Conservation (phyloP, 2,888 invertebrate genomes). For the Cerceris ruficornis region DNA sequence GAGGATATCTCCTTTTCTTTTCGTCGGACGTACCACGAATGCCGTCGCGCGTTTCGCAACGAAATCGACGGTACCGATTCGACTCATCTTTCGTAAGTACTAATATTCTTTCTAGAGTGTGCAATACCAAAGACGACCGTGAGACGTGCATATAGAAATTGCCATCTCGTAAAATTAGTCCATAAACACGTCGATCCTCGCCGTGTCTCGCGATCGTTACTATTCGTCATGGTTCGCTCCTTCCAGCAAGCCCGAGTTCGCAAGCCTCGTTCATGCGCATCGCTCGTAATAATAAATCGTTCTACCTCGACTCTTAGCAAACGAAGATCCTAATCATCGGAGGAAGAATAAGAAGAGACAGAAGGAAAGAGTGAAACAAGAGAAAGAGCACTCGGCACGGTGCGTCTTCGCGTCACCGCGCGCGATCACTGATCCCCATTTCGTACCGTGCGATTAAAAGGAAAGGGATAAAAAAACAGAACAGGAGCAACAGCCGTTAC, state of each 20-base stretch:
- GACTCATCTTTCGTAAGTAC: background rate
- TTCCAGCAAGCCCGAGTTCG: constrained; percentile 4
- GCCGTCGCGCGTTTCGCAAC: background rate
- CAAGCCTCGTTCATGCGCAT: constrained; percentile 18
- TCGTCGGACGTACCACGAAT: too few relatives aligned
- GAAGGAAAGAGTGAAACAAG: background rate
- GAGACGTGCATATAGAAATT: constrained; percentile 1
- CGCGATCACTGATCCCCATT: background rate
- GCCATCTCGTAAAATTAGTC: constrained; percentile 9
- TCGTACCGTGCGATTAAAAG: constrained; percentile 11
- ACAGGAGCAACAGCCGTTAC: constrained; percentile 6
- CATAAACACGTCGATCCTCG: constrained; percentile 6
- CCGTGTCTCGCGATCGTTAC: constrained; percentile 20
- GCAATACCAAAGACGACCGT: constrained; percentile 14
- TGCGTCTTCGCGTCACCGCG: background rate
- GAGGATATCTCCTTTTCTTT: too few relatives aligned
- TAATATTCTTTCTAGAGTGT: constrained; percentile 6
- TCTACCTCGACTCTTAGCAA: background rate
- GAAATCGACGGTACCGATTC: background rate
- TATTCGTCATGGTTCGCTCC: constrained; percentile 60
- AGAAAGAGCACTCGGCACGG: background rate
- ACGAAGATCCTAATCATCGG: constrained; percentile 24
- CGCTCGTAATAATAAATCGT: constrained; percentile 22
- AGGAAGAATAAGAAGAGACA: background rate
- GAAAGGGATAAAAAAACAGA: background rate